Evolutionary conservation across 1,140 invertebrate species (phyloP).

Genomic region (Parasteatoda tepidariorum): DNA sequence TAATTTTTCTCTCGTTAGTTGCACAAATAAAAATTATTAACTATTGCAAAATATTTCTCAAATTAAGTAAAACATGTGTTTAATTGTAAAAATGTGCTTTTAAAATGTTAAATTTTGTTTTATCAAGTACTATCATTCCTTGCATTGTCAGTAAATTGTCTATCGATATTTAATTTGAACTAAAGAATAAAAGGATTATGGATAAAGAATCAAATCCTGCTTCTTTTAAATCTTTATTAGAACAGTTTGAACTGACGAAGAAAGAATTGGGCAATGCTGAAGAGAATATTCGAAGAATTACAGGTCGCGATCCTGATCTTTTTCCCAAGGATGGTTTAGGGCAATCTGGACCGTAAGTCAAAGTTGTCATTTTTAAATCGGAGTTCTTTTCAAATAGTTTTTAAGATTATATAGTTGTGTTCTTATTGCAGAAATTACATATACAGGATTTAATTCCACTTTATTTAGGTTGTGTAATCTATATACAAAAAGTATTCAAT

Average conservation of each 20-base stretch:
- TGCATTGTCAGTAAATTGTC: background rate
- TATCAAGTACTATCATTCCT: background rate
- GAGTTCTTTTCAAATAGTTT: background rate
- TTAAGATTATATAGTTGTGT: background rate
- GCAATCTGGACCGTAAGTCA: conserved; percentile 2
- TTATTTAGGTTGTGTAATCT: no score
- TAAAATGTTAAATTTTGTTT: background rate
- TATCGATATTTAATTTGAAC: background rate
- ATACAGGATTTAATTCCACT: no score
- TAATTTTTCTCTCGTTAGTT: no score
- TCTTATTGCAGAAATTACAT: background rate
- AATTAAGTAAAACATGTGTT: background rate
- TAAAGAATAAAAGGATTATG: background rate
- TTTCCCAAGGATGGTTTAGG: background rate
- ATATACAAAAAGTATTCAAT: no score
- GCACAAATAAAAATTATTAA: background rate
- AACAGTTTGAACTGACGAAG: conserved; percentile 40
- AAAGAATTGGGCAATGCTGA: conserved; percentile 55
- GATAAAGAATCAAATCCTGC: background rate
- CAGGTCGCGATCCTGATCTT: conserved; percentile 45
- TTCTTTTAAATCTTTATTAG: conserved; percentile 24
- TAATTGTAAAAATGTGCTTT: background rate
- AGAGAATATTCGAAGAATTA: conserved; percentile 54
- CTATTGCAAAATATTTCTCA: background rate
- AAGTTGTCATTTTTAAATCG: no score